Conservation (phyloP, 2,888 invertebrate genomes). For the Sepioteuthis lessoniana region DNA sequence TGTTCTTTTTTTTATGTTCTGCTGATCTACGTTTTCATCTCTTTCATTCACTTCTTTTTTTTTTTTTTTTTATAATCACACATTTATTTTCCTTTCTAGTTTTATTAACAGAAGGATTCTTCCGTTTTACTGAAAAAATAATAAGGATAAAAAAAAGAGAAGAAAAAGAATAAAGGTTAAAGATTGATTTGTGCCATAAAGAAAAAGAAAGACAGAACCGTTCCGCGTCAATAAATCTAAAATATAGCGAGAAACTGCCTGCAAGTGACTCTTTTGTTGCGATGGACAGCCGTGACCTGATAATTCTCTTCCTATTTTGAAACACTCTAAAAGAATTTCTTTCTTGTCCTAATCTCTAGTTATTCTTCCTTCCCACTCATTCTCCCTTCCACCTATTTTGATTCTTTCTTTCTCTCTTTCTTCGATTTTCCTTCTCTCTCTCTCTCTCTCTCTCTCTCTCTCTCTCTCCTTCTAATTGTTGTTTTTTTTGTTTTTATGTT, state of each 20-base stretch:
- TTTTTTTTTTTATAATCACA: background rate
- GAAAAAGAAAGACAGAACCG: background rate
- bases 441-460: no score
- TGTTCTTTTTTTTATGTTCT: no score
- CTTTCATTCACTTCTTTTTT: background rate
- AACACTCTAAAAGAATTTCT: background rate
- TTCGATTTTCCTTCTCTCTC: no score
- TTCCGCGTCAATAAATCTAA: slow-evolving; percentile 15
- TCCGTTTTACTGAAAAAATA: background rate
- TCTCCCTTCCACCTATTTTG: background rate
- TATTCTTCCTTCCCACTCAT: background rate
- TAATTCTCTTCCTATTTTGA: background rate
- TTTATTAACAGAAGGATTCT: background rate
- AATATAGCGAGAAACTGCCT: background rate
- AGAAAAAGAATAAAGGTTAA: no score
- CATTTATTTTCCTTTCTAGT: background rate
- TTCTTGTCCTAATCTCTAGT: background rate
- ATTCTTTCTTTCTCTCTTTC: no score
- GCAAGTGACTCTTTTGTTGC: background rate
- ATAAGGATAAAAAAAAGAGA: no score
- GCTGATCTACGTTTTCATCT: background rate
- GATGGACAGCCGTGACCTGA: background rate
- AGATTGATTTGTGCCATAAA: no score
- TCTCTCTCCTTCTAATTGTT: no score
- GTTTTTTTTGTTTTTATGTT: no score